Conservation (phyloP, 2,113 vertebrate species). For the Reinhardtius hippoglossoides region DNA sequence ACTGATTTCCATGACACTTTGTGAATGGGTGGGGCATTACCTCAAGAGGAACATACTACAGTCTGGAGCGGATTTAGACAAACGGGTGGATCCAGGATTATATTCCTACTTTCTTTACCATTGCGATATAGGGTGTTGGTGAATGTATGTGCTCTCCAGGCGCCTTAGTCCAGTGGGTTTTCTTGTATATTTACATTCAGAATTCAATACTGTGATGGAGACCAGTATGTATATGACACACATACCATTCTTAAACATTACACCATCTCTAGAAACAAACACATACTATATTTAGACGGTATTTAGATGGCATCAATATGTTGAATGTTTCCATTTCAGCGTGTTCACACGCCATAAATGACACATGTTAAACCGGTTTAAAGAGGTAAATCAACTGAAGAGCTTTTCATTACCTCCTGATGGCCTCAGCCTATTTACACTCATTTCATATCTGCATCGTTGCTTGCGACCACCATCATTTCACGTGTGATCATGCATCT, state of each 20-base stretch:
- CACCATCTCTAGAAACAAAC: neutral
- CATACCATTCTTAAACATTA: neutral
- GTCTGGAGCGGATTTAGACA: no score
- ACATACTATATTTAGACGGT: neutral
- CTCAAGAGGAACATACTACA: neutral
- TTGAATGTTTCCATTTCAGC: slow-evolving; percentile 15
- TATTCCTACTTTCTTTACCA: no score
- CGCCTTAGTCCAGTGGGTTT: no score
- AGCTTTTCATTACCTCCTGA: slow-evolving; percentile 33
- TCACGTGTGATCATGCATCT: slow-evolving; percentile 11
- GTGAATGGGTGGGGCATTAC: neutral
- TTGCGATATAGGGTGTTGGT: no score
- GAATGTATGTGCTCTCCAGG: no score
- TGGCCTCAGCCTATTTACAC: slow-evolving; percentile 34
- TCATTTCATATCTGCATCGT: slow-evolving; percentile 24
- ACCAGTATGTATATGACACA: neutral
- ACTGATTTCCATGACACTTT: neutral
- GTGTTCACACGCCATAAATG: neutral
- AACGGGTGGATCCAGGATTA: no score
- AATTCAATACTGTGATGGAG: neutral
- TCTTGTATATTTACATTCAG: neutral
- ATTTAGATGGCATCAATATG: neutral
- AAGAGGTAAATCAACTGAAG: slow-evolving; percentile 6
- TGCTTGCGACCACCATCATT: slow-evolving; percentile 25
- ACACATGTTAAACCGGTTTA: neutral